phyloP scores from a whole-genome alignment of 2,797 vertebrate species.

The Varecia variegata region DNA sequence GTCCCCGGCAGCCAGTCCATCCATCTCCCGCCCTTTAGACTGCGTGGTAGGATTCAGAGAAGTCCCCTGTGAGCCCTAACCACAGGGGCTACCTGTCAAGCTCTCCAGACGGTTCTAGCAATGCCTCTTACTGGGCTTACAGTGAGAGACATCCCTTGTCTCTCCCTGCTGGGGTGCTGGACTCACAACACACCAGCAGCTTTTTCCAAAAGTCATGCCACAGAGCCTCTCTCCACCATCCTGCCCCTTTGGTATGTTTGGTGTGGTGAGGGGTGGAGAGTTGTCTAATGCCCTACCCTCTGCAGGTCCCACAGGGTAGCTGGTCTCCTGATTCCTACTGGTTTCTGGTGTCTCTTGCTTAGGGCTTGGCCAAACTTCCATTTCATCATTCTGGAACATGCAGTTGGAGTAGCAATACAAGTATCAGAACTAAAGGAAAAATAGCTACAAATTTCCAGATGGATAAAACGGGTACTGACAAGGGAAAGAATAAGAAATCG shows the following conservation, averaged over 20 bases:
- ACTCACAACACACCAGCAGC: neutral
- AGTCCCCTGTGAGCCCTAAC: neutral
- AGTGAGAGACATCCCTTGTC: neutral
- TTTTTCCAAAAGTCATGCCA: neutral
- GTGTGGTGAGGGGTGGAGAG: neutral
- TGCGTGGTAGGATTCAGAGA: neutral
- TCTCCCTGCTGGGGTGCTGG: neutral
- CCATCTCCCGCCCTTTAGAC: too few relatives aligned
- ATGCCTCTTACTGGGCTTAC: neutral
- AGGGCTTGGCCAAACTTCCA: neutral
- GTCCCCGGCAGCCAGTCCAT: neutral
- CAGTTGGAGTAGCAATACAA: neutral
- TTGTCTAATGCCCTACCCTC: accelerated
- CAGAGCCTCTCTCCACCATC: neutral
- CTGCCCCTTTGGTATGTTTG: too few relatives aligned
- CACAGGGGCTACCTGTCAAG: too few relatives aligned
- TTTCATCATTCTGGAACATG: neutral
- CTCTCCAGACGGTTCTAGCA: neutral
- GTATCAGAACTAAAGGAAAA: neutral
- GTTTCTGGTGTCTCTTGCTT: neutral
- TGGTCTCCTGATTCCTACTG: neutral
- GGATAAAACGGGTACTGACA: neutral
- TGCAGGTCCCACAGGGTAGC: neutral
- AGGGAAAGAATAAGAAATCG: neutral
- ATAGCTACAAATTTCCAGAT: neutral